Conservation (phyloP, 2,797 vertebrate genomes). For the Urophycis tenuis region DNA sequence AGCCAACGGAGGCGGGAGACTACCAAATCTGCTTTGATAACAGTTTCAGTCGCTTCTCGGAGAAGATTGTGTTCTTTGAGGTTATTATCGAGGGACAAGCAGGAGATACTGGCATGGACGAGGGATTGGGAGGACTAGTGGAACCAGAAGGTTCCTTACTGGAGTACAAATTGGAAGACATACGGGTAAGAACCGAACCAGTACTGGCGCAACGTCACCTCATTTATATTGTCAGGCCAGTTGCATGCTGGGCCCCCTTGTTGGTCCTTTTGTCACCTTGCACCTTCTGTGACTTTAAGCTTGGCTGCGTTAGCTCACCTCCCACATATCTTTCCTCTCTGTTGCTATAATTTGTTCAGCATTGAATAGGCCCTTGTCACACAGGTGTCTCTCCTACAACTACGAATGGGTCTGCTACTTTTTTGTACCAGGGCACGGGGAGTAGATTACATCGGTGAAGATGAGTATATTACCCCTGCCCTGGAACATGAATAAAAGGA, state of each 20-base stretch:
- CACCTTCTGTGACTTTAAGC: too few species aligned
- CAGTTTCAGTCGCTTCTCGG: slow-evolving; percentile 87
- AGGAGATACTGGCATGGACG: slow-evolving; percentile 69
- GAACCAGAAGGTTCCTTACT: slow-evolving; percentile 77
- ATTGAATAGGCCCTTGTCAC: background rate
- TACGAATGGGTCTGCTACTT: background rate
- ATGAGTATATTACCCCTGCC: too few species aligned
- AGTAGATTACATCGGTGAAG: background rate
- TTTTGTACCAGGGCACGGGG: background rate
- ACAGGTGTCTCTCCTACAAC: background rate
- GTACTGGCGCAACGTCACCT: background rate
- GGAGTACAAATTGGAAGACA: slow-evolving; percentile 87
- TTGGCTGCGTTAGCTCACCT: background rate
- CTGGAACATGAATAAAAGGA: too few species aligned
- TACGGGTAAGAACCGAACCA: slow-evolving; percentile 68
- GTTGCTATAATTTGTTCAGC: too few species aligned
- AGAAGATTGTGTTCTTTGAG: slow-evolving; percentile 92
- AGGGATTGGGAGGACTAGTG: slow-evolving; percentile 74
- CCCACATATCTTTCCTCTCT: background rate
- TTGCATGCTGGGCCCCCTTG: background rate
- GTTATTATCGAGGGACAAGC: slow-evolving; percentile 75
- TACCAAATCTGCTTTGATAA: slow-evolving; percentile 92
- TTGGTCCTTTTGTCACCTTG: too few species aligned
- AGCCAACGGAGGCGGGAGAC: slow-evolving; percentile 81
- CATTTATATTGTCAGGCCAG: background rate